A percentile compares a stretch with the other conserved stretches of the same genome.
Conservation (phyloP, 2,797 vertebrate species). For the Siniperca obscura region DNA sequence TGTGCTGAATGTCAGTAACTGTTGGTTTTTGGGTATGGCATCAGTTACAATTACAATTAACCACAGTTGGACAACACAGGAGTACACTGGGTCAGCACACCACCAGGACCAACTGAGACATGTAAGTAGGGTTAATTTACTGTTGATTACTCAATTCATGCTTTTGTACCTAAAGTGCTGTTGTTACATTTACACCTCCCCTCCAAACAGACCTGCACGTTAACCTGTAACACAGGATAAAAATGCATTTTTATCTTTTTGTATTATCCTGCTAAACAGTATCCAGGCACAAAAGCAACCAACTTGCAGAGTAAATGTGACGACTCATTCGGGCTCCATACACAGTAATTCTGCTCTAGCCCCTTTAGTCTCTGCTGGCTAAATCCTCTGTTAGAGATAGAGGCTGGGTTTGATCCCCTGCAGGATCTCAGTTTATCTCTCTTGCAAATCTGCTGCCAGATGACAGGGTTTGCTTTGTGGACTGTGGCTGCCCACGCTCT, state of each 20-base stretch:
- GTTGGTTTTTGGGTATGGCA: background rate
- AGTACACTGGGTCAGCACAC: background rate
- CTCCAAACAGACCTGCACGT: constrained; percentile 26
- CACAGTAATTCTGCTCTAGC: constrained; percentile 80
- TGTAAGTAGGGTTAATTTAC: constrained; percentile 20
- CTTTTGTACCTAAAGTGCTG: constrained; percentile 10
- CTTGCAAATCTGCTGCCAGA: constrained; percentile 86
- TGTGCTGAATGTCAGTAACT: background rate
- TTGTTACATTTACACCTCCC: constrained; percentile 33
- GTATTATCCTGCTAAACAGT: constrained; percentile 69
- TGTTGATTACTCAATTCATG: background rate
- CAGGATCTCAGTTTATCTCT: constrained; percentile 85
- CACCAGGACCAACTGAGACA: constrained; percentile 4
- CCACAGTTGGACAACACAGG: background rate
- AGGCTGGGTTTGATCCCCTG: constrained; percentile 82
- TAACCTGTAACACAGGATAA: constrained; percentile 58
- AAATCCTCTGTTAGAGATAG: constrained; percentile 85
- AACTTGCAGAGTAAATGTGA: constrained; percentile 75
- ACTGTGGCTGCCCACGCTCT: constrained; percentile 79
- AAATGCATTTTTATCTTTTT: constrained; percentile 68
- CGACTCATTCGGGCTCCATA: constrained; percentile 75
- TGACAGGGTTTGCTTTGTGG: constrained; percentile 82
- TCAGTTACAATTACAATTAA: background rate
- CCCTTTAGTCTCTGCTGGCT: constrained; percentile 81
- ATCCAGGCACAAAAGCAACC: constrained; percentile 70